Evolutionary conservation across 2,113 vertebrate species (phyloP).

Genomic region (Pseudorhombus dupliciocellatus): DNA sequence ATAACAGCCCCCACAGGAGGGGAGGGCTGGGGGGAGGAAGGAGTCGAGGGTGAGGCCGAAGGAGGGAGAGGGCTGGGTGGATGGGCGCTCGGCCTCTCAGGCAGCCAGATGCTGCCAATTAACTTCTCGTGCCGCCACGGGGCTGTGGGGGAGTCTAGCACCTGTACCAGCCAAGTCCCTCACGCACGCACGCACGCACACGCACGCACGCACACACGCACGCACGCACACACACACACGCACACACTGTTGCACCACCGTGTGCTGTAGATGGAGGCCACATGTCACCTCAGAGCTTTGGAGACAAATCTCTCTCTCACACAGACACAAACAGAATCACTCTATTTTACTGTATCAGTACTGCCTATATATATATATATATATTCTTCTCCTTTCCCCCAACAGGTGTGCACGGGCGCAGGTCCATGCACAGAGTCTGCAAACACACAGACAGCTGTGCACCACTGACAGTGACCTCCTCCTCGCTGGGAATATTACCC

Average conservation of each 20-base stretch:
- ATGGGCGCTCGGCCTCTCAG: slow-evolving; percentile 82
- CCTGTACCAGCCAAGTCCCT: slow-evolving; percentile 53
- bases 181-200: slow-evolving; percentile 19
- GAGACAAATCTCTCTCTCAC: slow-evolving; percentile 5
- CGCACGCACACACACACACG: slow-evolving; percentile 34
- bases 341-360: slow-evolving; percentile 15
- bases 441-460: slow-evolving; percentile 26
- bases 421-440: slow-evolving; percentile 13
- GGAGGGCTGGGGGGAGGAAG: slow-evolving; percentile 28
- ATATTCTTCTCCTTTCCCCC: slow-evolving; percentile 2
- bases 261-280: slow-evolving; percentile 40
- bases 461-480: slow-evolving; percentile 14
- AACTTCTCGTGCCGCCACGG: slow-evolving; percentile 82
- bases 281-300: slow-evolving; percentile 52
- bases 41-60: slow-evolving; percentile 40
- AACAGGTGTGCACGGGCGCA: slow-evolving; percentile 14
- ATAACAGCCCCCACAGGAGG: slow-evolving; percentile 57
- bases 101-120: slow-evolving; percentile 95
- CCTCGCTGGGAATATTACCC: slow-evolving; percentile 16
- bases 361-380: slow-evolving; percentile 5
- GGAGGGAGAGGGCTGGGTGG: slow-evolving; percentile 34
- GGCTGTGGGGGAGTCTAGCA: slow-evolving; percentile 69
- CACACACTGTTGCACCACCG: slow-evolving; percentile 26
- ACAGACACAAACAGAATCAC: slow-evolving; percentile 2
- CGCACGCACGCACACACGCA: slow-evolving; percentile 28